Percentiles rank a stretch among this genome's conserved stretches.
Evolutionary conservation across 2,113 vertebrate genomes (phyloP).

Genomic region (Ochotona curzoniae): DNA sequence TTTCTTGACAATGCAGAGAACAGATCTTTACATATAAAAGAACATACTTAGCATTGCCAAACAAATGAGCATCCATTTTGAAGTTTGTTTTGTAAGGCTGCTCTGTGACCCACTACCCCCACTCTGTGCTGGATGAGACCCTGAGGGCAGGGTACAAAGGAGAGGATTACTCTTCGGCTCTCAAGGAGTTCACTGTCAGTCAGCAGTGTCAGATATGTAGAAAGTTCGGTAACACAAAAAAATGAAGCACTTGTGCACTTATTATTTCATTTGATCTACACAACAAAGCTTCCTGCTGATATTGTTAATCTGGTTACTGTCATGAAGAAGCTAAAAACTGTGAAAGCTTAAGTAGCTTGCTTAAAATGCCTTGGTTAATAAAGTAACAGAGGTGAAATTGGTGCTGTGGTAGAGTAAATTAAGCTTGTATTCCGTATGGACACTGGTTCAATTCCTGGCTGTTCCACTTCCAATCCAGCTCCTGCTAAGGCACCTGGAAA

Average conservation of each 20-base stretch:
- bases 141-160: not conserved
- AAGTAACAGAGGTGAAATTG: conserved; percentile 25
- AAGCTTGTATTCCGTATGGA: too few relatives aligned
- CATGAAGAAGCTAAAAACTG: not conserved
- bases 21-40: not conserved
- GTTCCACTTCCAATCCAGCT: too few relatives aligned
- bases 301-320: not conserved
- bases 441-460: too few relatives aligned
- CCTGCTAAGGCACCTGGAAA: too few relatives aligned
- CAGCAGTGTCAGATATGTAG: not conserved
- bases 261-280: not conserved
- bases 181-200: not conserved
- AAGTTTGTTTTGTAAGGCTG: not conserved
- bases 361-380: conserved; percentile 17
- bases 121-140: conserved; percentile 4
- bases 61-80: not conserved
- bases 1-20: not conserved
- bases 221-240: conserved; percentile 5
- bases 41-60: not conserved
- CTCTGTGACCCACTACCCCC: not conserved
- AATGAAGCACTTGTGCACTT: conserved; percentile 4
- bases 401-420: too few relatives aligned
- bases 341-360: conserved; percentile 6
- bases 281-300: not conserved
- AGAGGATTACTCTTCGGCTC: not conserved